Evolutionary conservation across 2,113 vertebrate genomes (phyloP).

Genomic region (Indri indri): DNA sequence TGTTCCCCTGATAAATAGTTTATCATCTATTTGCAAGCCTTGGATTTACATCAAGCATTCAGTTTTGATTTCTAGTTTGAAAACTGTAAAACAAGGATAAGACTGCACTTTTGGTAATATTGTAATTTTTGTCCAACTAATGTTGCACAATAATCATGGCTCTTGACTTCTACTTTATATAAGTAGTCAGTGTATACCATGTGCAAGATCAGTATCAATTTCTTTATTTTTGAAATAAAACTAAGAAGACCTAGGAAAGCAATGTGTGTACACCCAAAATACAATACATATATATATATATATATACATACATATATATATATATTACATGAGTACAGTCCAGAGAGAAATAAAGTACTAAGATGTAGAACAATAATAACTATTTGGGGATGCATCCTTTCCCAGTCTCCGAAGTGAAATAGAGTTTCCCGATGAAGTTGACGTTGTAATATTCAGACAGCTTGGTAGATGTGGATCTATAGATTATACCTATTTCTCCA

Average conservation of each 20-base stretch:
- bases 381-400: neutral
- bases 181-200: neutral
- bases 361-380: neutral
- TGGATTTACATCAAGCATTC: neutral
- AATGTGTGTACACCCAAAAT: neutral
- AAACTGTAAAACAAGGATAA: conserved; percentile 13
- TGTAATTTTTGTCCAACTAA: neutral
- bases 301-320: neutral
- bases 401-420: neutral
- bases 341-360: neutral
- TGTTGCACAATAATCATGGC: neutral
- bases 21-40: neutral
- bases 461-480: neutral
- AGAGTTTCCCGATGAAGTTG: neutral
- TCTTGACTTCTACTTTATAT: neutral
- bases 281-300: neutral
- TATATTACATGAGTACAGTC: neutral
- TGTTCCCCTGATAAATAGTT: neutral
- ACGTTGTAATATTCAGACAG: neutral
- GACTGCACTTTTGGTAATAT: neutral
- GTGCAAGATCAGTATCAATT: neutral
- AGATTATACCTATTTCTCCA: neutral
- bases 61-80: neutral
- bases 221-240: conserved; percentile 2
- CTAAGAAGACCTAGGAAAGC: neutral